A percentile compares a stretch with the other conserved stretches of the same genome.
phyloP scores from a whole-genome alignment of 2,113 vertebrate species.

The Typhlomys cinereus region DNA sequence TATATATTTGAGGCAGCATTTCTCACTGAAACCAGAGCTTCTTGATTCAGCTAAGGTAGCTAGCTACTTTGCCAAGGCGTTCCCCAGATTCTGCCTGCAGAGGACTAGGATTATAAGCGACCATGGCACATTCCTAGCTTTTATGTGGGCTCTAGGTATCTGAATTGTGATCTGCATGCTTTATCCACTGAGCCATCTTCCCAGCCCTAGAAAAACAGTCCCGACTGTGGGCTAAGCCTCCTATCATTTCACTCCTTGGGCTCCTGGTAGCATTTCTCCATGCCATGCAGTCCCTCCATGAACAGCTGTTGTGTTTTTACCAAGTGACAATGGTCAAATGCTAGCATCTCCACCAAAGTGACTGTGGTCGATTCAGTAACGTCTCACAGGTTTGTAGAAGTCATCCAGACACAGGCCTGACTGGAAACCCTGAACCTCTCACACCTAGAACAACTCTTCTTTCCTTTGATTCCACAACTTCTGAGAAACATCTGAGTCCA shows the following conservation, averaged over 20 bases:
- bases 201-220: background rate
- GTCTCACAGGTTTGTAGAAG: background rate
- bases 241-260: background rate
- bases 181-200: no score
- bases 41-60: no score
- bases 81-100: no score
- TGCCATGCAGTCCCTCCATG: background rate
- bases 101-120: no score
- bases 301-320: background rate
- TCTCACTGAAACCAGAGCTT: no score
- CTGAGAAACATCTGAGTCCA: constrained; percentile 2
- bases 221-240: background rate
- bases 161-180: no score
- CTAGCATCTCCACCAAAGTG: background rate
- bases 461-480: background rate
- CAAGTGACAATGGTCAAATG: background rate
- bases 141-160: no score
- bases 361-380: background rate
- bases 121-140: no score
- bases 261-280: background rate
- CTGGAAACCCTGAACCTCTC: background rate
- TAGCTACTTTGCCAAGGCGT: no score
- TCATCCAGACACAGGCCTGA: background rate
- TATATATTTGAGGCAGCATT: no score
- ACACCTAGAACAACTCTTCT: background rate